Base-by-base conservation (phyloP, 1,140 invertebrate genomes). In the Drosophila oshimai region DNA sequence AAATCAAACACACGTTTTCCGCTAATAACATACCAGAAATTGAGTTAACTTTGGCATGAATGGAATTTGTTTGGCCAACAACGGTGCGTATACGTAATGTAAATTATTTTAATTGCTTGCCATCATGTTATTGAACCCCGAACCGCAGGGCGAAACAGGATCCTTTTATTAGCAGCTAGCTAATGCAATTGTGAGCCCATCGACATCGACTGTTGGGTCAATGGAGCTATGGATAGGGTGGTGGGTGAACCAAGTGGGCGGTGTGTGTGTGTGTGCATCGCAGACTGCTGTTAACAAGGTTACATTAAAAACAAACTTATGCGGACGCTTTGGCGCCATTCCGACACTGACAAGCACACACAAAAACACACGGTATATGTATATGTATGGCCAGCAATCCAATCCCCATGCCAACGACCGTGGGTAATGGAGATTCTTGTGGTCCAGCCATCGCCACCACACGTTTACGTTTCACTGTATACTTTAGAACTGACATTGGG, bases 261-360 rank as follows among this genome's bases (percentile, higher is more conserved):
- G 20, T 34, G 51, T 3, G 18, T 7, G 15, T 41, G 47, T 7
- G 31, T 39, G 29, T 37, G 53, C 53, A 26, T 41, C 26, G 34
- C 57, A 58, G 53, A 41, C 18, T 41, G 36, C 57, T 58, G 57
- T 41, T 64, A 64, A 64, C 60, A 64, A 64, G 60, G 60, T 64
- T 64, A 47, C 60, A 64, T 64, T 64, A 65, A 64, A 65, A 65
- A 65, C 61, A 65, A 64, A 65, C 41, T 65, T 65, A 65, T 36
- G 61, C 57, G 29, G 58, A 46, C 57, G 42, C 41, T 36, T 64
- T 65, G 31, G 39, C 61, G 58, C 33, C 58, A 28, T n/a, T n/a
- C 20, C 42, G 61, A 64, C 61, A 46, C 22, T 7, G 17, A 18
- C 28, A 24, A 20, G 17, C 47, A n/a, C 29, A 13, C 28, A 22